These are phyloP conservation scores for Urosaurus nigricauda DNA, from an alignment of 2,797 vertebrate genomes.

Conservation along the genomic window DNA sequence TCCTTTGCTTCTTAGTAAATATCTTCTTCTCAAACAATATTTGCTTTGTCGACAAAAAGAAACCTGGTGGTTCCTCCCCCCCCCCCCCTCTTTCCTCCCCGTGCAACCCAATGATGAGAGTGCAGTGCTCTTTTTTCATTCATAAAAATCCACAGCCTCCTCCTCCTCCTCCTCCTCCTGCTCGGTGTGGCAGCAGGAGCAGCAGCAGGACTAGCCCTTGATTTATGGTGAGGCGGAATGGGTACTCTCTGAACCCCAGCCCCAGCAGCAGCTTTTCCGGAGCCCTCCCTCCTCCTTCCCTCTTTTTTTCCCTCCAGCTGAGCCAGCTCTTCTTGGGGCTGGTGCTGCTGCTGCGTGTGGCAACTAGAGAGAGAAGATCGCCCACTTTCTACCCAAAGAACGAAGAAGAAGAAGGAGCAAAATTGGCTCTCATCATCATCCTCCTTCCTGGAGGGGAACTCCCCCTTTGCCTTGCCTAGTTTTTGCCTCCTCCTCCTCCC, in stretches of 20 bases:
- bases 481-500: slow-evolving; percentile 32
- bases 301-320: slow-evolving; percentile 15
- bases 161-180: no score
- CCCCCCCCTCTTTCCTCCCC: no score
- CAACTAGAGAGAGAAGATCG: slow-evolving; percentile 61
- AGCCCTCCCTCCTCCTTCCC: slow-evolving; percentile 34
- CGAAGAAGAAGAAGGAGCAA: background rate
- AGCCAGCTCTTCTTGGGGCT: slow-evolving; percentile 34
- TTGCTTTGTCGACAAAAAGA: background rate
- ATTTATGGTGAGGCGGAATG: slow-evolving; percentile 62
- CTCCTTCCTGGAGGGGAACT: slow-evolving; percentile 63
- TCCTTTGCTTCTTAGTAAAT: background rate
- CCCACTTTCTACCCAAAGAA: slow-evolving; percentile 44
- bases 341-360: slow-evolving; percentile 52
- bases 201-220: slow-evolving; percentile 59
- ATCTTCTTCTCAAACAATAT: slow-evolving; percentile 9
- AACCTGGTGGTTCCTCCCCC: no score
- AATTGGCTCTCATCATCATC: slow-evolving; percentile 54
- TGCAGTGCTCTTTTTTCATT: slow-evolving; percentile 71
- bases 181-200: slow-evolving; percentile 54
- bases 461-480: slow-evolving; percentile 28
- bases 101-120: slow-evolving; percentile 67
- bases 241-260: background rate
- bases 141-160: slow-evolving; percentile 65
- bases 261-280: slow-evolving; percentile 48